phyloP scores from a whole-genome alignment of 2,797 vertebrate genomes.

The Rhinatrema bivittatum region DNA sequence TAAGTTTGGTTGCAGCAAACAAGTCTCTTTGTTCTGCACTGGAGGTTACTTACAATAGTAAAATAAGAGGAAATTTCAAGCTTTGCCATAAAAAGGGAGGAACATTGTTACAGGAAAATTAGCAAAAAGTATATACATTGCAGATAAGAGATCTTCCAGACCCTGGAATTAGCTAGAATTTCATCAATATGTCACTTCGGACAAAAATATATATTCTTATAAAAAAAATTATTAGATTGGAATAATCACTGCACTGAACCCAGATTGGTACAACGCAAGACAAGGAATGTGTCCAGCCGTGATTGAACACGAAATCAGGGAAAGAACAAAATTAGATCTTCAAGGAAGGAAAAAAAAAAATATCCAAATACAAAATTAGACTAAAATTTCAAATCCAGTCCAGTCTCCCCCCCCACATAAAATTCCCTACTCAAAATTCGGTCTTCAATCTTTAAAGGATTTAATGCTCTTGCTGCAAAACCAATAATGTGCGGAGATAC shows the following conservation, averaged over 20 bases:
- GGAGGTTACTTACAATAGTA: conserved; percentile 22
- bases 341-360: conserved; percentile 50
- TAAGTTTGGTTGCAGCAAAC: conserved; percentile 37
- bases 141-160: no score
- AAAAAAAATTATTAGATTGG: conserved; percentile 65
- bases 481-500: conserved; percentile 20
- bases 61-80: conserved; percentile 24
- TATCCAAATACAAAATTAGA: no score
- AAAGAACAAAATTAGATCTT: conserved; percentile 62
- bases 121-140: conserved; percentile 69
- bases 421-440: conserved; percentile 40
- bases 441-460: conserved; percentile 42
- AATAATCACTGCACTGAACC: conserved; percentile 57
- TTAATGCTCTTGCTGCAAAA: conserved; percentile 33
- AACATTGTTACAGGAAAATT: conserved; percentile 56
- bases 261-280: conserved; percentile 52
- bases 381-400: conserved; percentile 42
- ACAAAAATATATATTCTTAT: conserved; percentile 77
- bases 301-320: conserved; percentile 50
- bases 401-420: conserved; percentile 40
- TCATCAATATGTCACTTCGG: conserved; percentile 59
- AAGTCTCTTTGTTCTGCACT: conserved; percentile 19
- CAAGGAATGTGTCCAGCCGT: conserved; percentile 60
- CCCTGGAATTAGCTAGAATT: conserved; percentile 67
- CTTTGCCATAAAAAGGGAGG: conserved; percentile 39